Evolutionary conservation across 2,113 vertebrate species (phyloP), one percentile per base, ranked within the genome.

Genomic region (Etheostoma cragini): DNA sequence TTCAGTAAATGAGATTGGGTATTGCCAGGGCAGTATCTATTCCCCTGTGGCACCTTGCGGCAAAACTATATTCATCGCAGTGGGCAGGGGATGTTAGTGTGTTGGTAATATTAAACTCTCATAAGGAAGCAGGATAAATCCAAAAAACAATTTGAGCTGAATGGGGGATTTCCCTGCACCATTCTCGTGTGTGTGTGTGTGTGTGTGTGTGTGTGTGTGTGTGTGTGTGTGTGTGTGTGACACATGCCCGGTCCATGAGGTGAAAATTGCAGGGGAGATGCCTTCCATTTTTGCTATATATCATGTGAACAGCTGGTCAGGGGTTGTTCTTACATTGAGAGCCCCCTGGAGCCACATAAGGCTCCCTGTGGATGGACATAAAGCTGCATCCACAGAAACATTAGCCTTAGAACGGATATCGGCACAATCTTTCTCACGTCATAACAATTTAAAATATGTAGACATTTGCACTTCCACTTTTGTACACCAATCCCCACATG

Each of bases 231-330:
- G n/a, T n/a, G n/a, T n/a, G n/a, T n/a, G n/a, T n/a, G n/a, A n/a
- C n/a, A n/a, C 85, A 87, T 87, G 72, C 77, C 77, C 58, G 35
- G 47, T 81, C 80, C 81, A 68, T 62, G 84, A 74, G 86, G 86
- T 88, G 90, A 86, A 89, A 92, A 93, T 82, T 82, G 86, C 78
- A 66, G 56, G 22, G 85, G 53, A 78, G 86, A 90, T 89, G 77
- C 86, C 81, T 91, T 86, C 85, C 86, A 88, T 93, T 85, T 90
- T 91, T 88, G 71, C 72, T 49, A 49, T 47, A 86, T 80, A 91
- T 82, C 85, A 70, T 76, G 77, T 89, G 89, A 93, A 92, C 92
- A 94, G 93, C 93, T 94, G 93, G 83, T 91, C 76, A 72, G 66
- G 78, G 88, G 68, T 76, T 86, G 82, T 16, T 84, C 91, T 93